These are phyloP conservation scores for Gonatopus flavifemur DNA, from an alignment of 1,140 invertebrate species.

Conservation along the genomic window DNA sequence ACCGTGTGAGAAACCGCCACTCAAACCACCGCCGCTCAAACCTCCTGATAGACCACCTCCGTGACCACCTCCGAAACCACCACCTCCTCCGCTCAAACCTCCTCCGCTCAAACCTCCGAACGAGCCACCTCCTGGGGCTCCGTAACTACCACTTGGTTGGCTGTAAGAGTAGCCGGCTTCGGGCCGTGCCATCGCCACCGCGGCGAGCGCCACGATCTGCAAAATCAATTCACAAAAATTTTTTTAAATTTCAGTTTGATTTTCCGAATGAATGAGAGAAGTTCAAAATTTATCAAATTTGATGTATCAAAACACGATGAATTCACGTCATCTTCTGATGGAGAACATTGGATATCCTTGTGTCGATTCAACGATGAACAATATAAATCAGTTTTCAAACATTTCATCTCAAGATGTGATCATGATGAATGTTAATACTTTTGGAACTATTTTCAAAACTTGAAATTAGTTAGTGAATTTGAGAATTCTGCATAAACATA, in stretches of 20 bases:
- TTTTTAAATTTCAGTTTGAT: not conserved
- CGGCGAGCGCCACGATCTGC: constrained; percentile 60
- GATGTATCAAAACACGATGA: not conserved
- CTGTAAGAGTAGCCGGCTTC: constrained; percentile 61
- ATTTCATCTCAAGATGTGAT: too few relatives aligned
- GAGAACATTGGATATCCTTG: too few relatives aligned
- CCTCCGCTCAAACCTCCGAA: constrained; percentile 40
- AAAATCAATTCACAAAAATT: constrained; percentile 24
- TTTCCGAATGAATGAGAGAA: not conserved
- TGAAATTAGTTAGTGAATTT: too few relatives aligned
- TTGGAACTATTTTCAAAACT: too few relatives aligned
- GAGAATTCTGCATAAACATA: too few relatives aligned
- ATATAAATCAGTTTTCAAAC: too few relatives aligned
- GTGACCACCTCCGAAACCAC: constrained; percentile 34
- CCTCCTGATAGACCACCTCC: constrained; percentile 42
- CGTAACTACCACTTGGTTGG: constrained; percentile 53
- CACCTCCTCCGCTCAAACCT: constrained; percentile 30
- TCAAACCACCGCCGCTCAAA: constrained; percentile 41
- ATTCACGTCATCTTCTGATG: too few relatives aligned
- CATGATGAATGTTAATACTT: too few relatives aligned
- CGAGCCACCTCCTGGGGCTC: constrained; percentile 47
- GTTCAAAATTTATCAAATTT: too few relatives aligned
- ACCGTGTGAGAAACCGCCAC: constrained; percentile 39
- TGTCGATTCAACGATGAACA: too few relatives aligned
- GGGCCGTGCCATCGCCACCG: constrained; percentile 56